Evolutionary conservation across 2,888 invertebrate genomes (phyloP).

Genomic region (Papilio protenor): DNA sequence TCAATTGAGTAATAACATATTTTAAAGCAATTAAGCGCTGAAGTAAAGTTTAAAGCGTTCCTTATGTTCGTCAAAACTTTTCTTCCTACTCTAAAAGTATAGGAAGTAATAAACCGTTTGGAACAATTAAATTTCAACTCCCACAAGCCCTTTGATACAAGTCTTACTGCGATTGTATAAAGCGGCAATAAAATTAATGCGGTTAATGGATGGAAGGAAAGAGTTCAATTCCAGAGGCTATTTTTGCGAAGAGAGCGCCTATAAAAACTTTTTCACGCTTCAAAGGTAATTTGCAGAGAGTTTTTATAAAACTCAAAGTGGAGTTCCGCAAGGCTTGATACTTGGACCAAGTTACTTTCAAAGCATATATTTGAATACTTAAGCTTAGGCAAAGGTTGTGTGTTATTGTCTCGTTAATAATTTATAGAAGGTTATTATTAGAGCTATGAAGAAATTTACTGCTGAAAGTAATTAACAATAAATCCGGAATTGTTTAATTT

Average conservation of each 20-base stretch:
- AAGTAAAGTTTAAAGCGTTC: neutral
- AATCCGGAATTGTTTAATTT: too few relatives aligned
- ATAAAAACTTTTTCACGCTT: constrained; percentile 35
- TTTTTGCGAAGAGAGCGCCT: constrained; percentile 28
- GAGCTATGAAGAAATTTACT: neutral
- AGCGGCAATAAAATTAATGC: constrained; percentile 39
- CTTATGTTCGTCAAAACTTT: constrained; percentile 12
- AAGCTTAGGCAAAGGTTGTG: neutral
- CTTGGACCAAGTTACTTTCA: constrained; percentile 12
- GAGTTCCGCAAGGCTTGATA: neutral
- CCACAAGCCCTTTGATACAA: constrained; percentile 28
- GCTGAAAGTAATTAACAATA: too few relatives aligned
- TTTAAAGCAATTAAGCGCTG: constrained; percentile 3
- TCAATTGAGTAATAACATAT: neutral
- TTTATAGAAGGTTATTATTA: neutral
- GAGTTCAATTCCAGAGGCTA: constrained; percentile 38
- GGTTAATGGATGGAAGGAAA: constrained; percentile 42
- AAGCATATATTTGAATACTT: neutral
- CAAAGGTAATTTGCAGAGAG: constrained; percentile 21
- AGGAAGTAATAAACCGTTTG: constrained; percentile 18
- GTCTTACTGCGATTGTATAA: constrained; percentile 28
- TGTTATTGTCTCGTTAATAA: neutral
- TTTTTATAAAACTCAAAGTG: constrained; percentile 20
- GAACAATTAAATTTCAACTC: constrained; percentile 41
- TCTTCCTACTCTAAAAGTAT: constrained; percentile 19